These are phyloP conservation scores for Papilio aristodemus DNA, from an alignment of 1,140 invertebrate genomes.

Conservation along the genomic window DNA sequence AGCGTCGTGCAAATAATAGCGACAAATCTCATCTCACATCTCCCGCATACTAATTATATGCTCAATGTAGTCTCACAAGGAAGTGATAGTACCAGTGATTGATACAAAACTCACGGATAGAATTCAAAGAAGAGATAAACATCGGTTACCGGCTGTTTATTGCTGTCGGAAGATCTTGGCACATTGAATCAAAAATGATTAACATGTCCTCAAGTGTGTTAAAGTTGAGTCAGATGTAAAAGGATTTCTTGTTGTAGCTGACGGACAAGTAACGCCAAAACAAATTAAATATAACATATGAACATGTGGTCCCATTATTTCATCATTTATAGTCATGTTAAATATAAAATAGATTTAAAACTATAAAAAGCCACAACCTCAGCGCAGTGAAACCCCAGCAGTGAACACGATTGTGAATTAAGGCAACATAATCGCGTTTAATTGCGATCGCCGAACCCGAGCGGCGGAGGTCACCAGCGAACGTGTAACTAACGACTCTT, in stretches of 20 bases:
- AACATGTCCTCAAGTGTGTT: too few relatives aligned
- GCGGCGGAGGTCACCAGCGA: neutral
- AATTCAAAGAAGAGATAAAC: conserved; percentile 1
- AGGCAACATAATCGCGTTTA: conserved; percentile 22
- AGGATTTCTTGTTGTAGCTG: too few relatives aligned
- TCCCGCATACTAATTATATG: conserved; percentile 19
- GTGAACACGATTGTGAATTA: conserved; percentile 18
- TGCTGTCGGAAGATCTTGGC: neutral
- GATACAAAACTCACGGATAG: conserved; percentile 13
- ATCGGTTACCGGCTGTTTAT: neutral
- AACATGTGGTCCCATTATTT: too few relatives aligned
- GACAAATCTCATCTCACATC: conserved; percentile 14
- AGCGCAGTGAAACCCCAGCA: conserved; percentile 12
- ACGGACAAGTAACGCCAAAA: too few relatives aligned
- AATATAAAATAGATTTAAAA: neutral
- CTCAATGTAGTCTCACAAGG: conserved; percentile 23
- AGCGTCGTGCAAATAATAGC: conserved; percentile 28
- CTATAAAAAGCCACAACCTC: neutral
- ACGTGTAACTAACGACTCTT: neutral
- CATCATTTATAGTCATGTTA: too few relatives aligned
- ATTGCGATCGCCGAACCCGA: conserved; percentile 4
- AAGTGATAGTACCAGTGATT: conserved; percentile 23
- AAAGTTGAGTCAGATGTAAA: too few relatives aligned
- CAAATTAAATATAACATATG: too few relatives aligned
- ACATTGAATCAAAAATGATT: neutral